Percentiles rank a stretch among this genome's conserved stretches.
Conservation (phyloP, 2,113 vertebrate genomes). For the Lepus americanus region DNA sequence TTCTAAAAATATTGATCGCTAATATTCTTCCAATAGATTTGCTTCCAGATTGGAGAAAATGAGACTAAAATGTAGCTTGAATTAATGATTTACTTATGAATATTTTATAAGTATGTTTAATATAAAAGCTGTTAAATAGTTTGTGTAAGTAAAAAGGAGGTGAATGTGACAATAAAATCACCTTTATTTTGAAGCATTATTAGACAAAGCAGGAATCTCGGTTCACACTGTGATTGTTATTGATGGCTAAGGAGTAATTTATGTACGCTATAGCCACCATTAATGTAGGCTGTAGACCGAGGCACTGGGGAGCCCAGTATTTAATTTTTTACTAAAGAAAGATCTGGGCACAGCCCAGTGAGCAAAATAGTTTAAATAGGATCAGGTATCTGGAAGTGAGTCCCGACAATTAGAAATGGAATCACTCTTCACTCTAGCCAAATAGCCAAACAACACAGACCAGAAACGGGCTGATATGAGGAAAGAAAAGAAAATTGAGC, state of each 20-base stretch:
- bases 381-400: background rate
- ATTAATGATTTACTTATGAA: constrained; percentile 3
- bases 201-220: background rate
- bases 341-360: background rate
- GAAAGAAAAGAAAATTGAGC: background rate
- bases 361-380: background rate
- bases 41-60: background rate
- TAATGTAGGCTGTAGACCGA: background rate
- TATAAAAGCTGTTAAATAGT: background rate
- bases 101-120: background rate
- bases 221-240: background rate
- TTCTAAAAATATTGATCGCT: background rate
- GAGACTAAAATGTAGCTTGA: background rate
- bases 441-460: background rate
- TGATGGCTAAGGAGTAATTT: background rate
- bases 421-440: background rate
- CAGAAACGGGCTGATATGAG: background rate
- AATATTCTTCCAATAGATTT: constrained; percentile 1
- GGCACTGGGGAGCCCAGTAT: background rate
- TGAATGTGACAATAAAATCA: background rate
- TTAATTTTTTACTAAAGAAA: background rate
- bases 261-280: background rate
- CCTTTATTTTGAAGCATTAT: background rate
- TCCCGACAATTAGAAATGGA: background rate
- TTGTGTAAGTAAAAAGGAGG: background rate